Evolutionary conservation across 1,140 invertebrate genomes (phyloP).

Genomic region (Copidosoma floridanum): DNA sequence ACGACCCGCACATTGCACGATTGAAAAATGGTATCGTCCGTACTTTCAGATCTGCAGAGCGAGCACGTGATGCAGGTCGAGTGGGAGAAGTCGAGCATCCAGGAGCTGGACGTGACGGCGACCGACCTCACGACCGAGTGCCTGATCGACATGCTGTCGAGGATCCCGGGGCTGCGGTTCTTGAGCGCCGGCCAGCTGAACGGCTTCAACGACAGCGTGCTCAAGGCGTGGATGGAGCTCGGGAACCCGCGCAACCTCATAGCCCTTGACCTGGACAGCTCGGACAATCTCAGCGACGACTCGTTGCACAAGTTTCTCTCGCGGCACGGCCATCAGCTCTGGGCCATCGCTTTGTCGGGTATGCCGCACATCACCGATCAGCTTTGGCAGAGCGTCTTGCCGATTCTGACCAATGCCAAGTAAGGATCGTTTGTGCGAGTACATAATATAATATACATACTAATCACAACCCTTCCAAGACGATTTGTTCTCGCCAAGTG

Average conservation of each 20-base stretch:
- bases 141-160: constrained; percentile 85
- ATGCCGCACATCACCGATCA: constrained; percentile 98
- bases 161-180: constrained; percentile 85
- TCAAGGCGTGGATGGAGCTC: constrained; percentile 85
- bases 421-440: constrained; percentile 60
- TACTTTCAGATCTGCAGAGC: constrained; percentile 74
- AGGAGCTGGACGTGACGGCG: constrained; percentile 94
- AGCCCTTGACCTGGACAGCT: constrained; percentile 90
- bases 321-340: constrained; percentile 82
- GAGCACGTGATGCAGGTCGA: constrained; percentile 92
- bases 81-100: constrained; percentile 94
- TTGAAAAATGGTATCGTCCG: no score
- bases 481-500: no score
- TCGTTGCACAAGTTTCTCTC: constrained; percentile 88
- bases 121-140: constrained; percentile 94
- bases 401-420: constrained; percentile 87
- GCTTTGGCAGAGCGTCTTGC: constrained; percentile 90
- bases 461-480: no score
- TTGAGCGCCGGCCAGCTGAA: constrained; percentile 94
- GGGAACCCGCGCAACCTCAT: constrained; percentile 84
- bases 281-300: constrained; percentile 93
- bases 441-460: no score
- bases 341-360: constrained; percentile 85
- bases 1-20: no score
- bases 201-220: constrained; percentile 91